Evolutionary conservation across 2,888 invertebrate genomes (phyloP), one percentile per base, ranked within the genome.

Genomic region (Ariolimax columbianus): DNA sequence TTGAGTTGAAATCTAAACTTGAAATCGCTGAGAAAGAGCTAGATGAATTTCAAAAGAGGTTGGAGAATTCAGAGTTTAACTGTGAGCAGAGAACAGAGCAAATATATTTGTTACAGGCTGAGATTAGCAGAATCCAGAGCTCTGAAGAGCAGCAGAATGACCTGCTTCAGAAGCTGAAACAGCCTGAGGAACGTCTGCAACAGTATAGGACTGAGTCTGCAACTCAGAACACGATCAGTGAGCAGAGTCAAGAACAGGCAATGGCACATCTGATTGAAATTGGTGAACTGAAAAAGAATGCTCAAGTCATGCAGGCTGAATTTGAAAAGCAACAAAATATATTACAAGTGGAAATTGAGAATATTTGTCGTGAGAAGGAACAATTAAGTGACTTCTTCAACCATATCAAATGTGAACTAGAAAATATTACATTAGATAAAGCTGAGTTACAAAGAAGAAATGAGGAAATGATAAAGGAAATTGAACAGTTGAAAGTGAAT

Each of bases 1-100:
- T 36, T 68, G 87, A 87, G 66, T 85, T 91, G 78, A 89, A 88
- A 85, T 85, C 88, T 38, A 90, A 90, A 82, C 84, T 90, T 47
- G 88, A 90, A 73, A 68, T 80, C 9, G 40, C 33, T 19, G 59
- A 68, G 51, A 63, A 77, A 26, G 81, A 66, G 36, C 81, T 55
- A 19, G 0, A 47, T 47, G 86, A 87, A n/a, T 75, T 86, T 36
- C 68, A 86, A 33, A 77, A 85, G 19, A 63, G 36, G 33, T 36
- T 84, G 77, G 79, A 86, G 68, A 63, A 72, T 26, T 63, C 77
- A 6, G 47, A 73, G 26, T 47, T 55, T 6, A 77, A 84, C 26
- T 68, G 55, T 66, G 83, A 84, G 30, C 73, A 86, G 33, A 75
- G 83, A 72, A 77, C 83, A 43, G 83, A 85, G 70, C 86, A 86